Evolutionary conservation across 2,113 vertebrate species (phyloP).

Genomic region (Daphoenositta chrysoptera): DNA sequence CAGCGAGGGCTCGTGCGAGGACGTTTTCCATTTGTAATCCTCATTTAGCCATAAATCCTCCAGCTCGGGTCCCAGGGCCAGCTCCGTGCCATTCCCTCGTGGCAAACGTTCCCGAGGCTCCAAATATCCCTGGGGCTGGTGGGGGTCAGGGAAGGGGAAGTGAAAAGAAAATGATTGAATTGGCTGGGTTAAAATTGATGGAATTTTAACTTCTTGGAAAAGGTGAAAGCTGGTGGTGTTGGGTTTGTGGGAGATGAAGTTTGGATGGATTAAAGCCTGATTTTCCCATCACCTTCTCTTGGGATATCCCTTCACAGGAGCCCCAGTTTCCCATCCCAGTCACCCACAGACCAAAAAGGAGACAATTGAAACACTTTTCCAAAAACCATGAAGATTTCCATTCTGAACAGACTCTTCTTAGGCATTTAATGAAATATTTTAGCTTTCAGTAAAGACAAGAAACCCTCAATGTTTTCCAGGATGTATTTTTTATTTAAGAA

Average conservation of each 20-base stretch:
- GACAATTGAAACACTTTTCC: not conserved
- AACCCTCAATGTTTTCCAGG: not conserved
- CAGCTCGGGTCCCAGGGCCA: not conserved
- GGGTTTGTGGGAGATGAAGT: not conserved
- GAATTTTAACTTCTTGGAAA: not conserved
- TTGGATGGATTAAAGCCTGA: not conserved
- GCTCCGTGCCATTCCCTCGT: not conserved
- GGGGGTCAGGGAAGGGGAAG: not conserved
- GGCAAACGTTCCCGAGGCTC: not conserved
- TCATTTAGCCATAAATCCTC: not conserved
- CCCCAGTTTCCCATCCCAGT: not conserved
- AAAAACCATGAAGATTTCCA: fast-evolving
- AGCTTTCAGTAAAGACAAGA: not conserved
- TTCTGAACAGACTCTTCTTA: not conserved
- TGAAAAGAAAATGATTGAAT: not conserved
- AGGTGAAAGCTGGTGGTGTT: not conserved
- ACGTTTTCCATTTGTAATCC: not conserved
- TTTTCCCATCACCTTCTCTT: not conserved
- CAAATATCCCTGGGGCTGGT: not conserved
- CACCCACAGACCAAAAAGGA: too few species aligned
- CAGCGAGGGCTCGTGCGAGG: not conserved
- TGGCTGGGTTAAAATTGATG: not conserved
- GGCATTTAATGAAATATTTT: not conserved
- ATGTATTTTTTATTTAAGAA: not conserved
- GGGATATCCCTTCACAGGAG: not conserved